These are phyloP conservation scores for Unio delphinus DNA, from an alignment of 2,888 invertebrate genomes.

Conservation along the genomic window DNA sequence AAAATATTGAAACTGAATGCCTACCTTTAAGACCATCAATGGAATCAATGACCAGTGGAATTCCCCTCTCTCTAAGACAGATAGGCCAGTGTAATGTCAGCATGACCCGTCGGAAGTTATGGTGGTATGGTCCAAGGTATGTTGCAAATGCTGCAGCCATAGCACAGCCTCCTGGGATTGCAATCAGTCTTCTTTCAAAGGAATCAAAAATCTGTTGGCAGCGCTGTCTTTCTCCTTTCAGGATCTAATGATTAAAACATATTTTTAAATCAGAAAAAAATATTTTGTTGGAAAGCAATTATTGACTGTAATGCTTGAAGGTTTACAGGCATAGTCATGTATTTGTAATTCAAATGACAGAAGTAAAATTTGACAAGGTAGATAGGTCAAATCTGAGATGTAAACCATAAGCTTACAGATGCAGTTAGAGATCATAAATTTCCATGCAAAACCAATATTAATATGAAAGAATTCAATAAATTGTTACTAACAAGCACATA, in stretches of 20 bases:
- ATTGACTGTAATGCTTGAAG: too few relatives aligned
- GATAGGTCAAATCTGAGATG: too few relatives aligned
- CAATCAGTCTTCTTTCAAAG: constrained; percentile 54
- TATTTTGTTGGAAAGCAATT: too few relatives aligned
- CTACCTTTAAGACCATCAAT: constrained; percentile 66
- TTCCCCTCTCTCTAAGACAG: constrained; percentile 68
- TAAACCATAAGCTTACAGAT: too few relatives aligned
- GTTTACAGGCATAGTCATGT: too few relatives aligned
- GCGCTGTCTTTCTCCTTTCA: constrained; percentile 58
- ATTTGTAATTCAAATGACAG: too few relatives aligned
- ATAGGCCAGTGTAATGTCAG: constrained; percentile 70
- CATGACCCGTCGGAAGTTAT: constrained; percentile 68
- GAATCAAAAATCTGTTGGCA: constrained; percentile 67
- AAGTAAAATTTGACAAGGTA: too few relatives aligned
- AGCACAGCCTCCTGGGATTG: constrained; percentile 66
- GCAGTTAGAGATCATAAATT: too few relatives aligned
- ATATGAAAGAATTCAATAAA: too few relatives aligned
- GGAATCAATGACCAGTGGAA: constrained; percentile 69
- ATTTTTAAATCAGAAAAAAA: too few relatives aligned
- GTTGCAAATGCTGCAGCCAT: constrained; percentile 67
- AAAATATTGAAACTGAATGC: not conserved
- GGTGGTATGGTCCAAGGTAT: constrained; percentile 70
- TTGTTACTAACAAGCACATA: too few relatives aligned
- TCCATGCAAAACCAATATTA: too few relatives aligned
- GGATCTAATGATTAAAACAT: constrained; percentile 36